Base-by-base conservation (phyloP, 1,140 invertebrate species). In the Solenopsis fugax region DNA sequence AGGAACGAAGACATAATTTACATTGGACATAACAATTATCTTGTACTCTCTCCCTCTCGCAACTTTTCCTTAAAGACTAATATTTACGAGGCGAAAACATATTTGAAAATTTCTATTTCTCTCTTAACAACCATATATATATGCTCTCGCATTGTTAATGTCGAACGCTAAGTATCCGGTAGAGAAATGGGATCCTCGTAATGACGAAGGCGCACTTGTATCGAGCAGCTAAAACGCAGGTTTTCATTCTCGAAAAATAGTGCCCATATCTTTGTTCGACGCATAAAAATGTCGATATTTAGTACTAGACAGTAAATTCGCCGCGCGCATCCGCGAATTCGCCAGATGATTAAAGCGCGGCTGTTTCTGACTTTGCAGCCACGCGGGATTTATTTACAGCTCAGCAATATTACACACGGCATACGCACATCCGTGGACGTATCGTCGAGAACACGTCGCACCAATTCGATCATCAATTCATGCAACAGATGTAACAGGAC, bases 271-370 rank as follows among this genome's bases (percentile, higher is more conserved):
- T 72, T 71, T 54, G 18, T 5, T 3, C n/a, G 12, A 50, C 52
- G n/a, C 13, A 5, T 58, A 18, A 73, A 41, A 73, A 41, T 72
- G 24, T 54, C 9, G 69, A 29, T 77, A 60, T 72, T 69, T 72
- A 88, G 60, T 87, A 34, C 24, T 37, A 37, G 80, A 88, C 73
- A 88, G 54, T 85, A 69, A 89, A 29, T 81, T 88, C 52, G 85
- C 34, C 13, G 78, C 54, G 64, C 54, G 64, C 54, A 84, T 21
- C 73, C 24, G 18, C 24, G 18, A 62, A 80, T 86, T 88, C 54
- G 52, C 69, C 48, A 64, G 88, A 88, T 89, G 80, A 88, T 88
- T 88, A 86, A 88, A 29, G 13, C 5, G 54, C 18, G 18, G 56
- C n/a, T 62, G 34, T 73, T 6, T 10, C 12, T 73, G 48, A 81